phyloP scores from a whole-genome alignment of 2,888 invertebrate species.

The Hypercompe scribonia region DNA sequence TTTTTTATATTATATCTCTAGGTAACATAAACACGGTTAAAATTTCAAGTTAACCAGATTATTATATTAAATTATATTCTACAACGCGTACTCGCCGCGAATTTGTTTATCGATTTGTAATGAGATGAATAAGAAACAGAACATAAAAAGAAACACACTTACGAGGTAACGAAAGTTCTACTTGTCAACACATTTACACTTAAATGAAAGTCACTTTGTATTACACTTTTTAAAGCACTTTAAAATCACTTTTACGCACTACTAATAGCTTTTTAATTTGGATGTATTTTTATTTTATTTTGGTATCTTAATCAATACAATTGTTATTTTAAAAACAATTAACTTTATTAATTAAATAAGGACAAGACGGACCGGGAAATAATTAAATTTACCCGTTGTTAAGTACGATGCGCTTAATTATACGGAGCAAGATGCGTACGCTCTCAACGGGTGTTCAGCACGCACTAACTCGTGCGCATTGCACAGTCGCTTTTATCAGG shows the following conservation, averaged over 20 bases:
- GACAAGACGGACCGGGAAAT: neutral
- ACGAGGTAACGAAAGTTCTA: slow-evolving; percentile 43
- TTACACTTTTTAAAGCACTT: slow-evolving; percentile 11
- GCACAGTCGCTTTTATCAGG: neutral
- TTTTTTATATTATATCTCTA: neutral
- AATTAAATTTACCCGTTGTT: neutral
- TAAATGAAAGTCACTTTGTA: neutral
- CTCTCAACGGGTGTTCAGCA: neutral
- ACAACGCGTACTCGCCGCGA: neutral
- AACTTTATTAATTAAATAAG: neutral
- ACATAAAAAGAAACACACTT: slow-evolving; percentile 40
- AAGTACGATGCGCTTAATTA: neutral
- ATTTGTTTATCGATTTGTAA: slow-evolving; percentile 23
- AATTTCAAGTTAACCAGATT: neutral
- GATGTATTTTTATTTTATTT: neutral
- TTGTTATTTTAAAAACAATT: neutral
- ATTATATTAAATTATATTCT: neutral
- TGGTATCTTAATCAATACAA: neutral
- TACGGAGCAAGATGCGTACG: neutral
- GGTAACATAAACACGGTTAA: neutral
- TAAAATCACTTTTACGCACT: slow-evolving; percentile 1
- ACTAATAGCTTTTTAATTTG: slow-evolving; percentile 1
- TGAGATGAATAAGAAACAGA: slow-evolving; percentile 8
- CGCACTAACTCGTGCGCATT: slow-evolving; percentile 6
- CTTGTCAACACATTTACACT: slow-evolving; percentile 30